A percentile compares a stretch with the other conserved stretches of the same genome.
Evolutionary conservation across 2,888 invertebrate species (phyloP).

Genomic region (Yponomeuta cagnagella): DNA sequence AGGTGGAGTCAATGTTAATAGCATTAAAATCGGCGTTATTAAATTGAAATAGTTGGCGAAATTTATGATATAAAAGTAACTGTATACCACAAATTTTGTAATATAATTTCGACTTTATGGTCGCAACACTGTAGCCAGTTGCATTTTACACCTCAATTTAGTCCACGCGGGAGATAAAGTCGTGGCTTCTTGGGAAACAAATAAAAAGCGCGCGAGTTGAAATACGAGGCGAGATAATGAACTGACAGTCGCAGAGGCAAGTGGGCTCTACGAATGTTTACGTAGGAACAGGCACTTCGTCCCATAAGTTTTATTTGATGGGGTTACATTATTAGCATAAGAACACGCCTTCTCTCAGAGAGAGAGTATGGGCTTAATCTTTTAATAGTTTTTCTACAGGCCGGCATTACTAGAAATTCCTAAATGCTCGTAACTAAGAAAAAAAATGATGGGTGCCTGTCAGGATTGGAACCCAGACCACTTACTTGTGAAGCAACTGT

Average conservation of each 20-base stretch:
- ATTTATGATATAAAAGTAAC: no score
- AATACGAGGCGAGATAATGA: constrained; percentile 45
- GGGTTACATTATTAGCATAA: background rate
- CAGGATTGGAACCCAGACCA: no score
- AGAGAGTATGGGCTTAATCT: no score
- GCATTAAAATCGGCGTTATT: no score
- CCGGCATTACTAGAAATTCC: no score
- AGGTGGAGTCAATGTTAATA: no score
- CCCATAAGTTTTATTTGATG: background rate
- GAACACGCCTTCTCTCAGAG: no score
- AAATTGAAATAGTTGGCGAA: no score
- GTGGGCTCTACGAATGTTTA: background rate
- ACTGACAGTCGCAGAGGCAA: constrained; percentile 32
- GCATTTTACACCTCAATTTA: constrained; percentile 49
- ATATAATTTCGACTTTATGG: background rate
- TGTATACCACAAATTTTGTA: background rate
- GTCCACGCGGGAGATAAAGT: constrained; percentile 44
- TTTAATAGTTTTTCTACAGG: no score
- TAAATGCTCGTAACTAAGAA: no score
- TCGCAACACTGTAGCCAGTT: background rate
- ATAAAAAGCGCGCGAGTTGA: constrained; percentile 26
- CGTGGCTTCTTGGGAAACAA: constrained; percentile 38
- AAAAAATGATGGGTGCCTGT: no score
- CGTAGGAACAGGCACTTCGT: background rate
- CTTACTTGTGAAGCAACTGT: no score